These are phyloP conservation scores for Solea senegalensis DNA, from an alignment of 2,113 vertebrate species.

Conservation along the genomic window DNA sequence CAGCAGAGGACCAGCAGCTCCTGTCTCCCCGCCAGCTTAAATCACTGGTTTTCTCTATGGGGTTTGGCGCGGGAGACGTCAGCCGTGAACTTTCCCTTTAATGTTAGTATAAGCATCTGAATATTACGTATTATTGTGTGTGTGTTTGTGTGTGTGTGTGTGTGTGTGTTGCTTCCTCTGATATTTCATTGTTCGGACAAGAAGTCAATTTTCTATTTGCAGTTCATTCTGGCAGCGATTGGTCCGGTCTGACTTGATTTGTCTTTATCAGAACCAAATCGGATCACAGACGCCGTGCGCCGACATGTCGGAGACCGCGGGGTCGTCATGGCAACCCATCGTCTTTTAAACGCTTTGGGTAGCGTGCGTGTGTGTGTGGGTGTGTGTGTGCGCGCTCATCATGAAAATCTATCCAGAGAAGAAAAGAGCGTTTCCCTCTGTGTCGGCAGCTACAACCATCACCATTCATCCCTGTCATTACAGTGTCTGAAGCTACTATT, in stretches of 20 bases:
- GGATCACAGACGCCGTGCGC: not conserved
- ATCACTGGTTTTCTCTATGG: no score
- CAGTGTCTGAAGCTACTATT: constrained; percentile 26
- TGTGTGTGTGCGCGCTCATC: constrained; percentile 11
- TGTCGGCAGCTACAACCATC: constrained; percentile 25
- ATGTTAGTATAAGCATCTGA: not conserved
- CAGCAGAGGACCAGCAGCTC: no score
- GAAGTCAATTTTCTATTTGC: constrained; percentile 77
- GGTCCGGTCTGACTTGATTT: constrained; percentile 63
- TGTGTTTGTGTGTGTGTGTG: constrained; percentile 4
- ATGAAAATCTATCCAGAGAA: constrained; percentile 32
- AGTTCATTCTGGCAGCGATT: constrained; percentile 67
- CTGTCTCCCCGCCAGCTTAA: no score
- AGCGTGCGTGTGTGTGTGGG: constrained; percentile 19
- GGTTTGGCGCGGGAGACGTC: no score
- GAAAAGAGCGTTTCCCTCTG: constrained; percentile 19
- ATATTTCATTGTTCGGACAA: constrained; percentile 62
- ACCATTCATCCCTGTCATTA: constrained; percentile 47
- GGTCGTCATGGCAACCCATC: constrained; percentile 16
- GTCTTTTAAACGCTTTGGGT: no score
- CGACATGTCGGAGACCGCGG: not conserved
- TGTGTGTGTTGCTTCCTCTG: constrained; percentile 38
- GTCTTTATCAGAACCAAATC: constrained; percentile 59
- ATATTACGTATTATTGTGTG: not conserved
- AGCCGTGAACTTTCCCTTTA: not conserved